Evolutionary conservation across 1,140 invertebrate species (phyloP).

Genomic region (Cyclina sinensis): DNA sequence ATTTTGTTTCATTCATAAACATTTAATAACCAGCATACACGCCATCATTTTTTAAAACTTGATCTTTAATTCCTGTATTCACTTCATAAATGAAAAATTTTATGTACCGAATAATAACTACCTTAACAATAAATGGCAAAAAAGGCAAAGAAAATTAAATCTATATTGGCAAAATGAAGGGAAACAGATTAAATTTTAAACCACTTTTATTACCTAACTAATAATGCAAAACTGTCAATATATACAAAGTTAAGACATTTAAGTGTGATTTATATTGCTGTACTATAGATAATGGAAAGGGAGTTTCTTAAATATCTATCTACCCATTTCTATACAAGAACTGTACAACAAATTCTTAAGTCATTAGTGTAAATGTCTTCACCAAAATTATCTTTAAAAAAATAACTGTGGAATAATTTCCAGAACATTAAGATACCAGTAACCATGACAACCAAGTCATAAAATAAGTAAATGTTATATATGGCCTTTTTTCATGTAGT

Average conservation of each 20-base stretch:
- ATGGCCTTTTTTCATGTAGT: too few relatives aligned
- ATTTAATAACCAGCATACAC: not conserved
- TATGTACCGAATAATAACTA: not conserved
- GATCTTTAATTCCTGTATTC: not conserved
- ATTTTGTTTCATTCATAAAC: not conserved
- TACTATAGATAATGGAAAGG: not conserved
- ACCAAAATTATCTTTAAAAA: too few relatives aligned
- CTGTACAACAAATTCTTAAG: too few relatives aligned
- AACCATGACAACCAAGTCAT: too few relatives aligned
- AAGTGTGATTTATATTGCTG: not conserved
- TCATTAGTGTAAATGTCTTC: too few relatives aligned
- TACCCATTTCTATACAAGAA: too few relatives aligned
- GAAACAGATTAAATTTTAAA: not conserved
- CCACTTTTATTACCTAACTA: not conserved
- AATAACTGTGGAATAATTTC: too few relatives aligned
- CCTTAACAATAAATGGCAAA: not conserved
- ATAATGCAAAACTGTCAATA: not conserved
- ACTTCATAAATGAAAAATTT: not conserved
- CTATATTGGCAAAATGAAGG: not conserved
- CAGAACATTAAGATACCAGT: too few relatives aligned
- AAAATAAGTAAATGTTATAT: too few relatives aligned
- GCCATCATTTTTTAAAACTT: not conserved
- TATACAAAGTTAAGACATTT: constrained; percentile 5
- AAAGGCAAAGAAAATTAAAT: not conserved
- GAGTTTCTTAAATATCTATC: too few relatives aligned